Evolutionary conservation across 64 coral and sea anemone genomes (phyloP).

Genomic region (Hydrozoanthus tunicans): DNA sequence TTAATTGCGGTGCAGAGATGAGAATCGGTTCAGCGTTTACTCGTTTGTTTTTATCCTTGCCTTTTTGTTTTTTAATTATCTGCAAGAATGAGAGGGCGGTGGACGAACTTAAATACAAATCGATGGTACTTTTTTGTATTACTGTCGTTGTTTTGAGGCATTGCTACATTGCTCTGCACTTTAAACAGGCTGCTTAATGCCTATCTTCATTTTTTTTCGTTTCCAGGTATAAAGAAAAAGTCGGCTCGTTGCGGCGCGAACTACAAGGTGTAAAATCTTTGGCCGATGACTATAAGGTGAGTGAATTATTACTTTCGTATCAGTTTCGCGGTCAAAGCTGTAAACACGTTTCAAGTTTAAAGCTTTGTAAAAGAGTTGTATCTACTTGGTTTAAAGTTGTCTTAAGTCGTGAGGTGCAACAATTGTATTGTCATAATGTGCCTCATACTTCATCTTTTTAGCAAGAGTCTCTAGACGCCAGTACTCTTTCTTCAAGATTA

Average conservation of each 20-base stretch:
- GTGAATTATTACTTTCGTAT: background rate
- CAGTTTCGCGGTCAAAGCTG: background rate
- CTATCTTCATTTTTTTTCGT: background rate
- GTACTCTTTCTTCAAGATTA: slow-evolving; percentile 77
- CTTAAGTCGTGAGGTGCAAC: too few species aligned
- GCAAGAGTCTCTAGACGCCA: slow-evolving; percentile 87
- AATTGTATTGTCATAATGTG: too few species aligned
- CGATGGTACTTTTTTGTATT: too few species aligned
- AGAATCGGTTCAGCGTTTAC: too few species aligned
- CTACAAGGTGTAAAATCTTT: slow-evolving; percentile 80
- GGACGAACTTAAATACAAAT: too few species aligned
- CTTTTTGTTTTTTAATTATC: too few species aligned
- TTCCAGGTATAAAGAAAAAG: slow-evolving; percentile 91
- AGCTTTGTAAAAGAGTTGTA: too few species aligned
- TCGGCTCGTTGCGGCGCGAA: slow-evolving; percentile 85
- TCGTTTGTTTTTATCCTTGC: too few species aligned
- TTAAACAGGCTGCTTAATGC: background rate
- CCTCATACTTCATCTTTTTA: slow-evolving; percentile 10
- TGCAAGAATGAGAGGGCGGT: too few species aligned
- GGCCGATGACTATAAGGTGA: slow-evolving; percentile 86
- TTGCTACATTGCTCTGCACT: background rate
- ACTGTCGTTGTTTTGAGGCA: too few species aligned
- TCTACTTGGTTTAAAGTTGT: too few species aligned
- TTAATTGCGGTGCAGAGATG: background rate
- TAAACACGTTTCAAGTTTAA: too few species aligned